Conservation (phyloP, 2,113 vertebrate genomes). For the Hiodon tergisus region DNA sequence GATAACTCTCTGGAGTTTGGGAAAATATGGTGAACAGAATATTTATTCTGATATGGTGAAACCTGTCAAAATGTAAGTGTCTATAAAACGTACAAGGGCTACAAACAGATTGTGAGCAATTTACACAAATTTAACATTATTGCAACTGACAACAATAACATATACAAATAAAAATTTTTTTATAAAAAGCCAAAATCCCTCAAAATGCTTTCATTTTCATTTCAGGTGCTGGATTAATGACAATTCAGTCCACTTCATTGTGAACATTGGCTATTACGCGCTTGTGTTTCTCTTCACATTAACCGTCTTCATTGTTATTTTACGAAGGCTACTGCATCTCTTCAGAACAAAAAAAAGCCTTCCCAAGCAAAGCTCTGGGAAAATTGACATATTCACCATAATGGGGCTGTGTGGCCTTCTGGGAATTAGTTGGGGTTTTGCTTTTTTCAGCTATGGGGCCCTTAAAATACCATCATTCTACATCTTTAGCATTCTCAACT, state of each 20-base stretch:
- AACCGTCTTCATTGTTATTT: slow-evolving; percentile 42
- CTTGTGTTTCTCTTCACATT: slow-evolving; percentile 57
- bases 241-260: slow-evolving; percentile 32
- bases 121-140: too few relatives aligned
- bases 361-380: fast-evolving
- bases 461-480: slow-evolving; percentile 47
- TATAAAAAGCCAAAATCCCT: neutral
- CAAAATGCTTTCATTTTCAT: neutral
- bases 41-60: slow-evolving; percentile 18
- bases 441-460: slow-evolving; percentile 51
- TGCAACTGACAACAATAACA: too few relatives aligned
- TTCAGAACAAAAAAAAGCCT: neutral
- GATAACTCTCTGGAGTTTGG: slow-evolving; percentile 25
- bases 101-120: too few relatives aligned
- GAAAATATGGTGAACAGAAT: slow-evolving; percentile 46
- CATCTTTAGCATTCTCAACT: slow-evolving; percentile 60
- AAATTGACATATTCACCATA: slow-evolving; percentile 24
- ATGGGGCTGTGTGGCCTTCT: slow-evolving; percentile 54
- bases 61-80: slow-evolving; percentile 47
- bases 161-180: too few relatives aligned
- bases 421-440: slow-evolving; percentile 59
- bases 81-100: too few relatives aligned
- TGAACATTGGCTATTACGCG: slow-evolving; percentile 59
- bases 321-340: slow-evolving; percentile 44
- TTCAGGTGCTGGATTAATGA: slow-evolving; percentile 63